Evolutionary conservation across 2,113 vertebrate genomes (phyloP).

Genomic region (Rhagologus leucostigma): DNA sequence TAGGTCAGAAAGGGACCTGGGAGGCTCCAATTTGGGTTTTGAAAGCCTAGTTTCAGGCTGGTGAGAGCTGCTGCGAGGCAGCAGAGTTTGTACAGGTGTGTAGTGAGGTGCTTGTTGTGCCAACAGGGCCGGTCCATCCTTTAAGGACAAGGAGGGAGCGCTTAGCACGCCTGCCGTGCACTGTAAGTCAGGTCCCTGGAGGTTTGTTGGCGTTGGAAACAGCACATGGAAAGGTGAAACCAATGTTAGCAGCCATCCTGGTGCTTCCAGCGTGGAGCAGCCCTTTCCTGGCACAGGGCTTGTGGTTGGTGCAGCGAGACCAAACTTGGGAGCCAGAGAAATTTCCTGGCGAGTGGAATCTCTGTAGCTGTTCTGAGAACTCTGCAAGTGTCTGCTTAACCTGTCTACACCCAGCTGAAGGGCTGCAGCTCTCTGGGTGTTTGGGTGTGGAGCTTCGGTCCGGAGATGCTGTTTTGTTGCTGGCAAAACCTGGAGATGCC

Average conservation of each 20-base stretch:
- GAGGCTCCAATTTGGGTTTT: background rate
- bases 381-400: background rate
- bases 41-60: background rate
- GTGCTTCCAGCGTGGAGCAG: background rate
- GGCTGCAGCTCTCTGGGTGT: background rate
- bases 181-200: background rate
- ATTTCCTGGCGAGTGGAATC: background rate
- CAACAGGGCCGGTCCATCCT: background rate
- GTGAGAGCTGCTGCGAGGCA: background rate
- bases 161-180: background rate
- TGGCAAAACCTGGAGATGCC: background rate
- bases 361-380: fast-evolving
- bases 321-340: background rate
- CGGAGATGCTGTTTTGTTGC: background rate
- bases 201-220: fast-evolving
- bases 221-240: background rate
- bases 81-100: fast-evolving
- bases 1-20: background rate
- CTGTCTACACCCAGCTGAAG: too few relatives aligned
- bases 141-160: background rate
- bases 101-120: background rate
- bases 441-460: fast-evolving
- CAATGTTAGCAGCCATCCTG: background rate
- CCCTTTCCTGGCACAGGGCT: background rate
- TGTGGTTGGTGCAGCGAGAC: fast-evolving